Conservation (phyloP, 2,888 invertebrate genomes). For the Prostheceraeus crozeri region DNA sequence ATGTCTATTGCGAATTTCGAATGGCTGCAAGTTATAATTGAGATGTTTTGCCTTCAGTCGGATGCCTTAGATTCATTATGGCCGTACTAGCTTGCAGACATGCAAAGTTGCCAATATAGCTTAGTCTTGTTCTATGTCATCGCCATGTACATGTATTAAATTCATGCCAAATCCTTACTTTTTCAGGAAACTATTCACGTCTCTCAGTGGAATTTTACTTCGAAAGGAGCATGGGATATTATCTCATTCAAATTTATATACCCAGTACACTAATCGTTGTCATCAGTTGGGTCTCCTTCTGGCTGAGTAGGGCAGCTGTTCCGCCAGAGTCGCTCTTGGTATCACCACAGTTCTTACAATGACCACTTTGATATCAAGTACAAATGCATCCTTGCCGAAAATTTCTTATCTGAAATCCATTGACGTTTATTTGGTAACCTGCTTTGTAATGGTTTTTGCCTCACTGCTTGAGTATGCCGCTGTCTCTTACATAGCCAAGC, state of each 20-base stretch:
- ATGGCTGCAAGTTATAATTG: too few species aligned
- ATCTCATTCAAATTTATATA: conserved; percentile 58
- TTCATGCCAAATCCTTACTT: conserved; percentile 36
- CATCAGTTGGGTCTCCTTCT: conserved; percentile 64
- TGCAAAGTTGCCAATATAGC: too few species aligned
- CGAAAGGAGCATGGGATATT: conserved; percentile 71
- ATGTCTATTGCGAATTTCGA: too few species aligned
- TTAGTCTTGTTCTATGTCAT: background rate
- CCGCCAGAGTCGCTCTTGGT: conserved; percentile 41
- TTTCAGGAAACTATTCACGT: conserved; percentile 54
- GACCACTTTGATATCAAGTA: conserved; percentile 56
- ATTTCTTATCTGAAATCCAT: conserved; percentile 61
- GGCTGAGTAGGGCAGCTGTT: conserved; percentile 41
- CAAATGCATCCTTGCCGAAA: conserved; percentile 54
- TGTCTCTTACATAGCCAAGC: conserved; percentile 95
- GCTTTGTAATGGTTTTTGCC: conserved; percentile 98
- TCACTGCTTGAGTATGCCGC: conserved; percentile 93
- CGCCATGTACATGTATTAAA: background rate
- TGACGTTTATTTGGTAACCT: conserved; percentile 90
- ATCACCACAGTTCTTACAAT: conserved; percentile 57
- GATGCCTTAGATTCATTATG: too few species aligned
- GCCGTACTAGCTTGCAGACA: too few species aligned
- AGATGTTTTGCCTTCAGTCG: too few species aligned
- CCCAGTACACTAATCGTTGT: conserved; percentile 57
- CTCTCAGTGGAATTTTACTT: conserved; percentile 64